Percentiles rank a stretch among this genome's conserved stretches.
These are phyloP conservation scores for Drosophila kuntzei DNA, from an alignment of 2,888 invertebrate species.

Conservation along the genomic window DNA sequence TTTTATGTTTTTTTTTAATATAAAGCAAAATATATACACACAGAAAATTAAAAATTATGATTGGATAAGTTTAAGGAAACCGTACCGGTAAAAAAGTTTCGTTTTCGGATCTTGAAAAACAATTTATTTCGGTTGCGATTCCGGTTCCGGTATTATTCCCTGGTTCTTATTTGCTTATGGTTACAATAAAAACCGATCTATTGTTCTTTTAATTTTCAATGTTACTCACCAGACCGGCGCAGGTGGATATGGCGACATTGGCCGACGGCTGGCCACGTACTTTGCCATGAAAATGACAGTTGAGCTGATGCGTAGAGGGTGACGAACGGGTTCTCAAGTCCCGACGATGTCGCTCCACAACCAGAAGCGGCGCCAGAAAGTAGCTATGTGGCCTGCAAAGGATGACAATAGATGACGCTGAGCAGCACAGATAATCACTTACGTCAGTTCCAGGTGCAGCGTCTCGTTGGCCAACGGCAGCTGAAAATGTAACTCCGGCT, in stretches of 20 bases:
- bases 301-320: constrained; percentile 84
- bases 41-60: no score
- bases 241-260: constrained; percentile 92
- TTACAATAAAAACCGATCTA: no score
- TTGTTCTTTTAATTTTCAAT: background rate
- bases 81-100: no score
- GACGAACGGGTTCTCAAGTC: constrained; percentile 86
- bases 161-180: no score
- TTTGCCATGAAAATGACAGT: constrained; percentile 92
- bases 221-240: constrained; percentile 92
- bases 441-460: constrained; percentile 85
- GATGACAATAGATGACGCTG: background rate
- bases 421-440: constrained; percentile 48
- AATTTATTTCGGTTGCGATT: no score
- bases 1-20: no score
- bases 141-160: no score
- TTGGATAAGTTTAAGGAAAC: no score
- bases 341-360: constrained; percentile 89
- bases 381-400: constrained; percentile 87
- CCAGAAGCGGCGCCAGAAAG: constrained; percentile 89
- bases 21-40: no score
- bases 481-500: constrained; percentile 60
- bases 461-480: constrained; percentile 76
- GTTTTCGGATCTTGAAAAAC: no score
- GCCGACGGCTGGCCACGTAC: constrained; percentile 90